Evolutionary conservation across 2,888 invertebrate species (phyloP), one percentile per base, ranked within the genome.

Genomic region (Lissocephala sabroskyi): DNA sequence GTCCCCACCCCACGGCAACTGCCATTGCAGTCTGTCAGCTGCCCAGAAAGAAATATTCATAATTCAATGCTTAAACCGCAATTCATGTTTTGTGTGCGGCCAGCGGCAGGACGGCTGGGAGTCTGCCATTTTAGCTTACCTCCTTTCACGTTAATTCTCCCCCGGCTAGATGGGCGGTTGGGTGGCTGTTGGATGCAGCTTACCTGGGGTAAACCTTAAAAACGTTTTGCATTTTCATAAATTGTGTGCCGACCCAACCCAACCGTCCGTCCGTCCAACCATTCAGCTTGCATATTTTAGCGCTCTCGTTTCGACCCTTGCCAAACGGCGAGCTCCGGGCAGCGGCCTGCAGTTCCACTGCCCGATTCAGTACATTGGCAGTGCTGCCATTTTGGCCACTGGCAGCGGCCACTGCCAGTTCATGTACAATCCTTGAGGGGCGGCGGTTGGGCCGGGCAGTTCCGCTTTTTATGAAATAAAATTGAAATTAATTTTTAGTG

Each of bases 181-280:
- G 10, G 23, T 17, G 17, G 18, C 11, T 41, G 52, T 30, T 28
- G 35, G 62, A 42, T 59, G 51, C 61, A 62, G 62, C 64, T 76
- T 71, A 68, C 71, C 74, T 76, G 59, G 62, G 73, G 74, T 71
- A 74, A 76, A 71, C 76, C 70, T 53, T 68, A 70, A 76, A 71
- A 71, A 68, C 74, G 74, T 70, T 76, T 71, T 71, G 65, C 68
- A 71, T 71, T 71, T 76, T 76, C 71, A 71, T 76, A 76, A 68
- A 68, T 71, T 65, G 68, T 65, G 37, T 5, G 5, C 37, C 10
- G 19, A 19, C 18, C 17, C 19, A 29, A n/a, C 11, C n/a, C n/a
- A n/a, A 32, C n/a, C n/a, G n/a, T n/a, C n/a, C n/a, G n/a, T 37
- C 18, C 17, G 14, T 37, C 1, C 18, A n/a, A 10, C 18, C 26